phyloP scores from a whole-genome alignment of 2,113 vertebrate species.

The Mesoclemmys tuberculata region DNA sequence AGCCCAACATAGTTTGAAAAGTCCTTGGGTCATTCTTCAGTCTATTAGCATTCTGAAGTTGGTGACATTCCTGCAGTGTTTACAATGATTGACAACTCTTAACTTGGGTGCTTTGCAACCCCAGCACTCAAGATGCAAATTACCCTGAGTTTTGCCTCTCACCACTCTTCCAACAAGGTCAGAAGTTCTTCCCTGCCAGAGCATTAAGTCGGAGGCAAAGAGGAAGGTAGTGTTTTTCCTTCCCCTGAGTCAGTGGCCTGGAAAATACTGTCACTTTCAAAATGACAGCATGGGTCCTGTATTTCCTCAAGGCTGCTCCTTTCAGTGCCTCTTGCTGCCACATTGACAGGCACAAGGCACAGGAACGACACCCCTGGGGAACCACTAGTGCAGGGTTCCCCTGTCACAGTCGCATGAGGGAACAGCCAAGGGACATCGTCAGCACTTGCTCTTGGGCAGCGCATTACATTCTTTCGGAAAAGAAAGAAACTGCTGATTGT shows the following conservation, averaged over 20 bases:
- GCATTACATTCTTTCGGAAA: background rate
- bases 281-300: background rate
- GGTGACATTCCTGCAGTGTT: background rate
- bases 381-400: background rate
- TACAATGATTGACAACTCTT: background rate
- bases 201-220: background rate
- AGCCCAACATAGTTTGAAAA: background rate
- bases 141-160: background rate
- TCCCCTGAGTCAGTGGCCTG: background rate
- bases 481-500: background rate
- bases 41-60: background rate
- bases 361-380: background rate
- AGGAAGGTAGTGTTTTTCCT: background rate
- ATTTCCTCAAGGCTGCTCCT: background rate
- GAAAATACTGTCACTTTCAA: background rate
- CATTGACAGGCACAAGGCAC: background rate
- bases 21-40: background rate
- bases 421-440: background rate
- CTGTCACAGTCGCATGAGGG: background rate
- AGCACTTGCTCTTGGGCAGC: background rate
- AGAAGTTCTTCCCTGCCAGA: background rate
- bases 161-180: background rate
- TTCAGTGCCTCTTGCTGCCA: background rate
- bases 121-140: background rate
- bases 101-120: background rate